Evolutionary conservation across 1,140 invertebrate species (phyloP).

Genomic region (Drosophila biarmipes): DNA sequence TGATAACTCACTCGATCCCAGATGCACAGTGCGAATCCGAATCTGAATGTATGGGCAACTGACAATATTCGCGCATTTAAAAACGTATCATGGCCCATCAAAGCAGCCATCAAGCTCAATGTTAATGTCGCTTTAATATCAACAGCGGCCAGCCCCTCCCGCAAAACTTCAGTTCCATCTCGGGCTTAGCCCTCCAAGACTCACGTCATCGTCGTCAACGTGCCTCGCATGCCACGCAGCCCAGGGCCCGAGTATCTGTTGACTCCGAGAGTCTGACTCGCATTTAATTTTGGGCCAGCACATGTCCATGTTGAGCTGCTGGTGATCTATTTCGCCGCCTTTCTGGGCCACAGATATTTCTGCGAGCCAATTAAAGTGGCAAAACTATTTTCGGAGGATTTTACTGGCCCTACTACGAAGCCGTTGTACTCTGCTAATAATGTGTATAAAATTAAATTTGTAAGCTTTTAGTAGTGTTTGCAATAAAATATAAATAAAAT

Average conservation of each 20-base stretch:
- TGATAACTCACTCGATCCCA: slow-evolving; percentile 62
- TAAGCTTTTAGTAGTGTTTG: background rate
- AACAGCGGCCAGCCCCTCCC: slow-evolving; percentile 24
- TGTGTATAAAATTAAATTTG: background rate
- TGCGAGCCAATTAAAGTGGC: slow-evolving; percentile 26
- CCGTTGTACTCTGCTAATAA: background rate
- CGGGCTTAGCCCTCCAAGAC: slow-evolving; percentile 46
- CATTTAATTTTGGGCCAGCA: slow-evolving; percentile 53
- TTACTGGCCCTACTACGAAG: background rate
- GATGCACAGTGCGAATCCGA: slow-evolving; percentile 49
- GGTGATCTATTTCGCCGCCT: slow-evolving; percentile 46
- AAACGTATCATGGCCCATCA: slow-evolving; percentile 70
- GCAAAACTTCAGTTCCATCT: slow-evolving; percentile 35
- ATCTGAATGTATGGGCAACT: slow-evolving; percentile 27
- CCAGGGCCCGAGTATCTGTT: background rate
- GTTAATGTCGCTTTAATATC: slow-evolving; percentile 76
- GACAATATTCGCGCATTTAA: slow-evolving; percentile 73
- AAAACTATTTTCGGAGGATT: slow-evolving; percentile 11
- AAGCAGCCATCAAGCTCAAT: slow-evolving; percentile 75
- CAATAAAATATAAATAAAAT: no score
- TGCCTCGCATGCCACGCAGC: slow-evolving; percentile 62
- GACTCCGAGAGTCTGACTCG: slow-evolving; percentile 28
- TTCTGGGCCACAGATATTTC: slow-evolving; percentile 36
- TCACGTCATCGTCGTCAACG: slow-evolving; percentile 68
- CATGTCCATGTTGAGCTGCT: slow-evolving; percentile 41